Base-by-base conservation (phyloP, 2,888 invertebrate genomes). In the Axea sp. region DNA sequence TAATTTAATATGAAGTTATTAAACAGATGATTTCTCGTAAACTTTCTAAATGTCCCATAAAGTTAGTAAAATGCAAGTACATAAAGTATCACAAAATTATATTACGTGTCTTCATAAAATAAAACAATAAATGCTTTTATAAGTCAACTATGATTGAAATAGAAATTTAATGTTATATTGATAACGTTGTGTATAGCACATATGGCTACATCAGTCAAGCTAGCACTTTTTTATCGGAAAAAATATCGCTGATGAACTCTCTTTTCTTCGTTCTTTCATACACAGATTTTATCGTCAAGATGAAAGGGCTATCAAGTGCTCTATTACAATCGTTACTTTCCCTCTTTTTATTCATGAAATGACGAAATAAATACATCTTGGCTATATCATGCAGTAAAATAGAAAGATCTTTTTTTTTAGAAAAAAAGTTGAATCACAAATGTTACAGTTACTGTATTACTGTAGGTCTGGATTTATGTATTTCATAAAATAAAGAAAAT, bases 161-260 rank as follows among this genome's bases (percentile, higher is more conserved):
- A 37, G 22, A 8, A 45, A 59, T 77, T 81, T 77, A 77, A 77
- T 76, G 78, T 78, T 81, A 81, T 80, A 57, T 67, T 60, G 75
- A 75, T 75, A 71, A 71, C 71, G 49, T 79, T 80, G 81, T 80
- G 80, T 80, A 78, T 78, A 67, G 76, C 73, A 39, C 33, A 76
- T 57, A 71, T 78, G 51, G 69, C 73, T 76, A 77, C 73, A 77
- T 74, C 77, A 64, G 67, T 67, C 77, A 71, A 77, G 74, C 78
- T 71, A 68, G 77, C 68, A 76, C 67, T 78, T 80, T 72, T 79
- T 79, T 79, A 77, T 79, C 77, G 76, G 37, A 31, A 53, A 64
- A 72, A 77, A 79, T 80, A 81, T 82, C 79, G 68, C 78, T 74
- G 82, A 82, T 83, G 77, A 49, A 53, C 33, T 59, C 68, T 78